These are phyloP conservation scores for Nerophis ophidion DNA, from an alignment of 2,113 vertebrate species.

Conservation along the genomic window DNA sequence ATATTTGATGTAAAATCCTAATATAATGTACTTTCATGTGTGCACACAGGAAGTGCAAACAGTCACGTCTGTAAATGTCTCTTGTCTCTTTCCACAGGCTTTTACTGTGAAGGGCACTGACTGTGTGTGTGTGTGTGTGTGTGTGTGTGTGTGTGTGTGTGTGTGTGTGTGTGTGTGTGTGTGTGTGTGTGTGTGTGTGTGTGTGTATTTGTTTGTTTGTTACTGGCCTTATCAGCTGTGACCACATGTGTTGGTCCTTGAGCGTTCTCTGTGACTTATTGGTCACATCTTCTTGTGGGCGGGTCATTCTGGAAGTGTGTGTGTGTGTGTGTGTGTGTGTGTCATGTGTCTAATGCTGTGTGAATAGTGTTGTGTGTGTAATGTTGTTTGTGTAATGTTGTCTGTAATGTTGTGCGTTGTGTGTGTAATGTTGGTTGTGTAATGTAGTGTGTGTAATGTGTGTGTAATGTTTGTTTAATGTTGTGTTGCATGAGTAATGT, in stretches of 20 bases:
- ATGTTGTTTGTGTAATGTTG: background rate
- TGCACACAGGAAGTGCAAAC: slow-evolving; percentile 2
- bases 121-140: no score
- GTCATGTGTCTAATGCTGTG: background rate
- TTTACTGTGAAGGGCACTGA: background rate
- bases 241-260: background rate
- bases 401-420: background rate
- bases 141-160: no score
- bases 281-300: background rate
- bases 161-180: no score
- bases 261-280: background rate
- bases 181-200: no score
- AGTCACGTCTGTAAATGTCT: background rate
- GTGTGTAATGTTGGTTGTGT: no score
- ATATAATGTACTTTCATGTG: no score
- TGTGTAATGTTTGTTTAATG: background rate
- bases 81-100: background rate
- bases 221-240: background rate
- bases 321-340: no score
- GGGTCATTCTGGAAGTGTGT: background rate
- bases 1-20: no score
- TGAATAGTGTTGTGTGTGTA: background rate
- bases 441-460: background rate
- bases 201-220: background rate
- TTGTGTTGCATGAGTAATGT: no score